Evolutionary conservation across 2,797 vertebrate genomes (phyloP).

Genomic region (Monodelphis domestica): DNA sequence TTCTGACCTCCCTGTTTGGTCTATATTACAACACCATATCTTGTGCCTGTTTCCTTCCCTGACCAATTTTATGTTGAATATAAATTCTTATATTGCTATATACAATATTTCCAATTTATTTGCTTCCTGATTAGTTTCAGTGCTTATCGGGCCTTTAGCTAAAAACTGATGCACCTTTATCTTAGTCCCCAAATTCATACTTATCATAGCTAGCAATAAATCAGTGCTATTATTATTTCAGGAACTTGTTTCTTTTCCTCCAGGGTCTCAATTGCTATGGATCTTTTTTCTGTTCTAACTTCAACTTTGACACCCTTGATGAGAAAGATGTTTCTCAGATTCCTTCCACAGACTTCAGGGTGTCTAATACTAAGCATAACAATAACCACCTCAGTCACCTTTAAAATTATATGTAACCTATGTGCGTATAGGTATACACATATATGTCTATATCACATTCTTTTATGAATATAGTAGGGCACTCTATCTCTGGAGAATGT

Average conservation of each 20-base stretch:
- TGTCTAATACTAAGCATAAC: neutral
- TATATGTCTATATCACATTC: neutral
- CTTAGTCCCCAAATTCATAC: neutral
- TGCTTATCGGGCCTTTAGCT: neutral
- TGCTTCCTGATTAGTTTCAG: neutral
- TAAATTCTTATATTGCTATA: neutral
- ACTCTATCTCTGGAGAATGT: too few species aligned
- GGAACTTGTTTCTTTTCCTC: neutral
- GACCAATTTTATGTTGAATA: neutral
- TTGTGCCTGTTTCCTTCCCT: neutral
- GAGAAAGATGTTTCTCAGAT: neutral
- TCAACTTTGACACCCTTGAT: neutral
- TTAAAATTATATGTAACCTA: too few species aligned
- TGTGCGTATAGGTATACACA: neutral
- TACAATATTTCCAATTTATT: neutral
- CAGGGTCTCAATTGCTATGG: neutral
- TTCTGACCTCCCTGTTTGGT: neutral
- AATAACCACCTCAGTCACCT: neutral
- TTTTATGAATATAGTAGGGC: neutral
- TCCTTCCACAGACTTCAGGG: neutral
- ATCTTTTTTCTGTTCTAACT: neutral
- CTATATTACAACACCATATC: neutral
- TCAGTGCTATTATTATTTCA: neutral
- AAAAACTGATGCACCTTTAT: neutral
- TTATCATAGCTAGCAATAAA: neutral